Conservation (phyloP, 2,113 vertebrate genomes). For the Scomber scombrus region DNA sequence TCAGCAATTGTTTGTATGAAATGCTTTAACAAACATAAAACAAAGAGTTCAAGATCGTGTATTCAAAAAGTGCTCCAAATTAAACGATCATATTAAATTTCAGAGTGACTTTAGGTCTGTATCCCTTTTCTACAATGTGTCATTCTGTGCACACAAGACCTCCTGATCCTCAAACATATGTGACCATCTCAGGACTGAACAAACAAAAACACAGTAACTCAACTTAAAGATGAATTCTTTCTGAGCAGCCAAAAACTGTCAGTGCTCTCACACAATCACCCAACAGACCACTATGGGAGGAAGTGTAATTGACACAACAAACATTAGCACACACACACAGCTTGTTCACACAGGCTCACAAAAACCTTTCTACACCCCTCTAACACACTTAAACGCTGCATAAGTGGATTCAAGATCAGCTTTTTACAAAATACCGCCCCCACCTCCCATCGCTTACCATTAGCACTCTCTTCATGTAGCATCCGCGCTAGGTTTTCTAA, state of each 20-base stretch:
- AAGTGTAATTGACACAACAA: conserved; percentile 44
- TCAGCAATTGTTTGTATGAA: neutral
- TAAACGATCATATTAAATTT: neutral
- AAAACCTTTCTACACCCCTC: conserved; percentile 13
- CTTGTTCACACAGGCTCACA: conserved; percentile 14
- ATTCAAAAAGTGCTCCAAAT: neutral
- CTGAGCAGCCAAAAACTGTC: neutral
- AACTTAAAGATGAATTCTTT: neutral
- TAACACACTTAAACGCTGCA: conserved; percentile 19
- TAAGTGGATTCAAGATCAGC: conserved; percentile 16
- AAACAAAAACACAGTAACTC: neutral
- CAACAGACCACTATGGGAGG: conserved; percentile 24
- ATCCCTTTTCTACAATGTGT: neutral
- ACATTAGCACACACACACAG: conserved; percentile 45
- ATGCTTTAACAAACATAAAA: neutral
- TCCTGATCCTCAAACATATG: neutral
- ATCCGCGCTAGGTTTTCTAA: neutral
- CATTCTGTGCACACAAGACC: neutral
- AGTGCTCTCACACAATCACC: neutral
- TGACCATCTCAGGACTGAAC: neutral
- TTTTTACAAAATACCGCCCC: neutral
- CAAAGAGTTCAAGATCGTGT: neutral
- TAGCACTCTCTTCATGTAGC: neutral
- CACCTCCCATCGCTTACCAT: neutral
- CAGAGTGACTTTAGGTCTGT: neutral